phyloP scores from a whole-genome alignment of 2,888 invertebrate species.

The Diaphora mendica region DNA sequence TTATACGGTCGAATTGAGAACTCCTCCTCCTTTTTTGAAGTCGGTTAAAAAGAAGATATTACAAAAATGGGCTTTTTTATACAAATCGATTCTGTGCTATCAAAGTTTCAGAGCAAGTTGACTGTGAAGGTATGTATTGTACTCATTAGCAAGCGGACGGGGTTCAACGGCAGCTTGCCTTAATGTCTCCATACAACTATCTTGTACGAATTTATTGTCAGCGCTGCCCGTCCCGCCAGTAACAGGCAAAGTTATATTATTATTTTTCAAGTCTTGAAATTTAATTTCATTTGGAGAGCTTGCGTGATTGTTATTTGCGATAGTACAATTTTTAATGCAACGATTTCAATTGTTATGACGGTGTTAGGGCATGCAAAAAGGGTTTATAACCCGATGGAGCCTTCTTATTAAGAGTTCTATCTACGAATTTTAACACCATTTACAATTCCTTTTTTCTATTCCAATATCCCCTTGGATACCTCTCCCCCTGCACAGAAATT shows the following conservation, averaged over 20 bases:
- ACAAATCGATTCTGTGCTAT: slow-evolving; percentile 1
- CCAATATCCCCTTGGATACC: too few species aligned
- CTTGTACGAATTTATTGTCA: slow-evolving; percentile 56
- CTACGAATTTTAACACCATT: too few species aligned
- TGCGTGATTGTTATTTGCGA: background rate
- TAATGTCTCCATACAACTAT: slow-evolving; percentile 59
- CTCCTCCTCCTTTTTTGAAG: too few species aligned
- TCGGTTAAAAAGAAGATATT: background rate
- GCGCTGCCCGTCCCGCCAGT: slow-evolving; percentile 29
- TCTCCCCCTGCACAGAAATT: too few species aligned
- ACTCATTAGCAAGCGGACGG: slow-evolving; percentile 57
- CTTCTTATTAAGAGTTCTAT: too few species aligned
- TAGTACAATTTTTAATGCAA: background rate
- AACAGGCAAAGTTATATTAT: slow-evolving; percentile 37
- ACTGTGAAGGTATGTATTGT: slow-evolving; percentile 15
- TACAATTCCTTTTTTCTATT: too few species aligned
- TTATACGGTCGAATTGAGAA: too few species aligned
- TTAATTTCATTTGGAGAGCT: slow-evolving; percentile 1
- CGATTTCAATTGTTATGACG: background rate
- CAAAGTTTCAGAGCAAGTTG: slow-evolving; percentile 13
- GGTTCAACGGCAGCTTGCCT: slow-evolving; percentile 57
- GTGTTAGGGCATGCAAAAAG: background rate
- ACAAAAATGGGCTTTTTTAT: background rate
- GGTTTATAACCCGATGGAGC: too few species aligned
- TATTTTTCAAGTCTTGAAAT: slow-evolving; percentile 28